Evolutionary conservation across 2,888 invertebrate species (phyloP).

Genomic region (Ochropleura plecta): DNA sequence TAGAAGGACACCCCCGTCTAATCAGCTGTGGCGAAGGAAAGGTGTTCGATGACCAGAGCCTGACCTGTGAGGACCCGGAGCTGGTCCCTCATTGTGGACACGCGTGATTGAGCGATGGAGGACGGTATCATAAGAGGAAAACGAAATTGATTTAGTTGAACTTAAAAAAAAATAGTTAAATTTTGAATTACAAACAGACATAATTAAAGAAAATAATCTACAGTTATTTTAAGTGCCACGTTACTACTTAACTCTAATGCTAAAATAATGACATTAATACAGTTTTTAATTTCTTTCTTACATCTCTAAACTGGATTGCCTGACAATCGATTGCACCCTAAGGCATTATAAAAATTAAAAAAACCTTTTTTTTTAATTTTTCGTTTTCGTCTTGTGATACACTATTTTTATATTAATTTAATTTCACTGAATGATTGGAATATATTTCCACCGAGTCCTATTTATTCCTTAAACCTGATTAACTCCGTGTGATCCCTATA

Average conservation of each 20-base stretch:
- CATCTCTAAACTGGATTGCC: neutral
- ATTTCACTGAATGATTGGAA: constrained; percentile 73
- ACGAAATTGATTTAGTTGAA: constrained; percentile 58
- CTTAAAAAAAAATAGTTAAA: neutral
- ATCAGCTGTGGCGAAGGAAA: constrained; percentile 97
- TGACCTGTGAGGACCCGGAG: constrained; percentile 96
- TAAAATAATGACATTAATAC: neutral
- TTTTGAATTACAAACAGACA: neutral
- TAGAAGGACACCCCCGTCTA: constrained; percentile 96
- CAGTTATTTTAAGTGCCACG: neutral
- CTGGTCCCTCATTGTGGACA: constrained; percentile 88
- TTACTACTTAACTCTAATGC: neutral
- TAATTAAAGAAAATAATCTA: constrained; percentile 3
- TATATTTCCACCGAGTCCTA: constrained; percentile 79
- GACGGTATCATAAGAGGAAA: constrained; percentile 79
- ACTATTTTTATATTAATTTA: constrained; percentile 67
- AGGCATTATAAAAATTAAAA: neutral
- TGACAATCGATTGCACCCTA: neutral
- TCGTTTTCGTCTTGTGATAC: constrained; percentile 83
- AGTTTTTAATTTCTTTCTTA: neutral
- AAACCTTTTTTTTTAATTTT: neutral
- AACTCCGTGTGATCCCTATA: constrained; percentile 65
- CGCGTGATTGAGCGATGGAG: constrained; percentile 72
- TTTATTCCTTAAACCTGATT: constrained; percentile 76
- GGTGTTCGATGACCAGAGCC: constrained; percentile 95